Evolutionary conservation across 2,888 invertebrate species (phyloP).

Genomic region (Lasioglossum lativentre): DNA sequence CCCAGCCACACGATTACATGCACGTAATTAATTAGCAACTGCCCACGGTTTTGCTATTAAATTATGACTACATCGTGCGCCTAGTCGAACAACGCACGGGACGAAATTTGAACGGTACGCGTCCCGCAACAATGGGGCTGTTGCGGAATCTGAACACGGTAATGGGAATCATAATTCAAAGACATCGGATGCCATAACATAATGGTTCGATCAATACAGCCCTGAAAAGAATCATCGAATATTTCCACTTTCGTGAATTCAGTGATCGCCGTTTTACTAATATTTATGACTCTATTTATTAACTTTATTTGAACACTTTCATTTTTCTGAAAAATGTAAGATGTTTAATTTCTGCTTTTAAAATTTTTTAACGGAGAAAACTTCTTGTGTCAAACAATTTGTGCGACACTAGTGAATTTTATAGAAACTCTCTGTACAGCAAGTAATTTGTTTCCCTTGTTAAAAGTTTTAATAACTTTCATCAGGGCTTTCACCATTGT

Average conservation of each 20-base stretch:
- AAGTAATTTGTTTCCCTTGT: background rate
- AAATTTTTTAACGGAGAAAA: background rate
- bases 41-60: conserved; percentile 26
- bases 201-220: background rate
- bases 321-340: background rate
- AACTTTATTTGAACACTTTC: background rate
- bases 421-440: background rate
- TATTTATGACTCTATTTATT: no score
- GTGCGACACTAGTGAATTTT: background rate
- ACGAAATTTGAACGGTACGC: conserved; percentile 40
- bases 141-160: conserved; percentile 9
- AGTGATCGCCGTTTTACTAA: background rate
- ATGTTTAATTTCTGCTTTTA: background rate
- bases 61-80: conserved; percentile 39
- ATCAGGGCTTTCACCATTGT: background rate
- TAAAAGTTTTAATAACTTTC: background rate
- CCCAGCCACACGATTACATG: conserved; percentile 31
- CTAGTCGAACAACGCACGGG: conserved; percentile 35
- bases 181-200: background rate
- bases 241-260: background rate
- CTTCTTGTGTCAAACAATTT: background rate
- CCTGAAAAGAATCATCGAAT: background rate
- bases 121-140: conserved; percentile 31
- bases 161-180: conserved; percentile 48
- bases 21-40: conserved; percentile 47